Evolutionary conservation across 2,888 invertebrate species (phyloP).

Genomic region (Philonicus albiceps): DNA sequence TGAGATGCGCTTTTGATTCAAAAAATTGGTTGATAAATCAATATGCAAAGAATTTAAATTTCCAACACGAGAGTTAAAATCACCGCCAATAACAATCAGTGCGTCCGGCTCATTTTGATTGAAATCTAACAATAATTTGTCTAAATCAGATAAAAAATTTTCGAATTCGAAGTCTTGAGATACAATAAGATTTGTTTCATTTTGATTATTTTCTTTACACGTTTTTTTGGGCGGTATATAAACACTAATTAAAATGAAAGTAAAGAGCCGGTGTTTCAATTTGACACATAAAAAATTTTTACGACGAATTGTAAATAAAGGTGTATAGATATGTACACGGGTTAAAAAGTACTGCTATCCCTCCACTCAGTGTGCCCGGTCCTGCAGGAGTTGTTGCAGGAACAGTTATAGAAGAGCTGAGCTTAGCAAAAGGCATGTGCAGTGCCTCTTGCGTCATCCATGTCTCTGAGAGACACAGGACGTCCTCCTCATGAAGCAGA

Average conservation of each 20-base stretch:
- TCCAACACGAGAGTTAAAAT: neutral
- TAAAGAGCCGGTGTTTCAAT: neutral
- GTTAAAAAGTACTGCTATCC: neutral
- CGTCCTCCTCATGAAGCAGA: neutral
- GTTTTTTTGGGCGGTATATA: neutral
- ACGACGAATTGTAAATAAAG: neutral
- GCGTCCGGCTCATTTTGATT: neutral
- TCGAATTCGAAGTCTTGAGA: neutral
- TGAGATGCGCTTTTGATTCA: neutral
- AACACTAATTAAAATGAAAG: neutral
- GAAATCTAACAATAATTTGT: neutral
- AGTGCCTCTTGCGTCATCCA: neutral
- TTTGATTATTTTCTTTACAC: neutral
- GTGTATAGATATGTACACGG: neutral
- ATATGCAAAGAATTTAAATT: neutral
- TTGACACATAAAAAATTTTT: neutral
- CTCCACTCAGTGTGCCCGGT: neutral
- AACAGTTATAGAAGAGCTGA: neutral
- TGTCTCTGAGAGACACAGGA: neutral
- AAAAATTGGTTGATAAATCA: neutral
- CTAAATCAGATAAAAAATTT: neutral
- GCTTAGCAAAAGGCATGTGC: neutral
- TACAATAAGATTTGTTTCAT: neutral
- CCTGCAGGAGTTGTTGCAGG: neutral
- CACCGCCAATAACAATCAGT: neutral